Conservation (phyloP, 2,888 invertebrate species). For the Agrotis clavis region DNA sequence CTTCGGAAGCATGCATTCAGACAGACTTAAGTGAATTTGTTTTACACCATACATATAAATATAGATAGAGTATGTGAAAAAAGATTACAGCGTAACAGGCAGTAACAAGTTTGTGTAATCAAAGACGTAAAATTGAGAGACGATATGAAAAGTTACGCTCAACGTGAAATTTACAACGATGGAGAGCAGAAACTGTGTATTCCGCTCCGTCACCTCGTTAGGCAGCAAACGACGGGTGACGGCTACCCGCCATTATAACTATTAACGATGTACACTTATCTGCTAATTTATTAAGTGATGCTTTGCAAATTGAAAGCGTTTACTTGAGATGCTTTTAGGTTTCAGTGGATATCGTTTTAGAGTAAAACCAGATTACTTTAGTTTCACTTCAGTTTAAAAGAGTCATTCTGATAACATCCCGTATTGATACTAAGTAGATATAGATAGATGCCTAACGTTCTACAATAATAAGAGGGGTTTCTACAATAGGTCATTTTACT, state of each 20-base stretch:
- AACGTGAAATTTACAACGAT: constrained; percentile 31
- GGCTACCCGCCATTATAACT: constrained; percentile 44
- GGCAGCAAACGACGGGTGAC: constrained; percentile 39
- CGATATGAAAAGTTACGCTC: constrained; percentile 26
- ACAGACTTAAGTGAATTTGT: no score
- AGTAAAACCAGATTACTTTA: no score
- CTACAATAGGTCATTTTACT: no score
- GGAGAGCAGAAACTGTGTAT: constrained; percentile 14
- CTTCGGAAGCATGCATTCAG: no score
- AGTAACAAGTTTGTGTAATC: neutral
- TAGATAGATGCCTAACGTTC: no score
- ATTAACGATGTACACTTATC: constrained; percentile 51
- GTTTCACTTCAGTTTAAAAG: no score
- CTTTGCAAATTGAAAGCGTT: constrained; percentile 15
- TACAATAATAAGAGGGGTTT: no score
- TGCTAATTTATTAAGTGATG: constrained; percentile 29
- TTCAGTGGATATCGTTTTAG: constrained; percentile 5
- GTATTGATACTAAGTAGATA: no score
- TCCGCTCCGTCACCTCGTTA: constrained; percentile 53
- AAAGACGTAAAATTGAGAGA: neutral
- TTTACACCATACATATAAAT: no score
- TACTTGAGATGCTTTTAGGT: constrained; percentile 21
- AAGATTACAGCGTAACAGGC: neutral
- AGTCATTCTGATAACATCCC: no score
- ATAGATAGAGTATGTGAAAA: no score